Conservation (phyloP, 92 coral and sea anemone genomes). For the Nematostella vectensis region DNA sequence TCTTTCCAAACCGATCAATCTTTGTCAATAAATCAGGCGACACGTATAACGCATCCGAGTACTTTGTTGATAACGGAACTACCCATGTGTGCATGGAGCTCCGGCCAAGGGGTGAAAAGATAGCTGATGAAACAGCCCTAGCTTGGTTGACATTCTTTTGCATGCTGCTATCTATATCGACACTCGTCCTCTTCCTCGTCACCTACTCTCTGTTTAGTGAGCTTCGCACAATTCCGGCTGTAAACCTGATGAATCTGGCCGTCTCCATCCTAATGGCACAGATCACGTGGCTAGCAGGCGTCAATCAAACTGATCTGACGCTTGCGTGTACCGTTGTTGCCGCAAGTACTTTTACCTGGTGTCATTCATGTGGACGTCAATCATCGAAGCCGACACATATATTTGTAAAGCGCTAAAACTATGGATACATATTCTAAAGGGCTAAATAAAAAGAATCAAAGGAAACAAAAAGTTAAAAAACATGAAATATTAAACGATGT, state of each 20-base stretch:
- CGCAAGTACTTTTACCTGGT: too few species aligned
- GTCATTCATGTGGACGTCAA: too few species aligned
- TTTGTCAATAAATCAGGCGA: conserved; percentile 21
- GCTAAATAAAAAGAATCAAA: too few species aligned
- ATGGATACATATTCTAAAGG: too few species aligned
- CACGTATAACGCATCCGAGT: conserved; percentile 5
- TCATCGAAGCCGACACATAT: too few species aligned
- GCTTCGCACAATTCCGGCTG: conserved; percentile 55
- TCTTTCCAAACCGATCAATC: conserved; percentile 24
- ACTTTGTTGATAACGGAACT: conserved; percentile 12
- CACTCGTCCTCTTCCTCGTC: conserved; percentile 24
- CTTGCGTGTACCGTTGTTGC: too few species aligned
- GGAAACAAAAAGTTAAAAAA: too few species aligned
- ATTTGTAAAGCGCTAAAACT: too few species aligned
- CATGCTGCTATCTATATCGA: conserved; percentile 16
- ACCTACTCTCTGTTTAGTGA: conserved; percentile 47
- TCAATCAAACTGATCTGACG: conserved; percentile 23
- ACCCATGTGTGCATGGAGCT: conserved; percentile 8
- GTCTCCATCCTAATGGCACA: conserved; percentile 25
- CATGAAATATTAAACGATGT: too few species aligned
- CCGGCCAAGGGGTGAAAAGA: background rate
- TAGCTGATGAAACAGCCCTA: background rate
- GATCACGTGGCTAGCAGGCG: conserved; percentile 30
- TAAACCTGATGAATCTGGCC: conserved; percentile 38
- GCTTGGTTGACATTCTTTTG: conserved; percentile 8